Conservation (phyloP, 2,113 vertebrate species). For the Fregetta grallaria region DNA sequence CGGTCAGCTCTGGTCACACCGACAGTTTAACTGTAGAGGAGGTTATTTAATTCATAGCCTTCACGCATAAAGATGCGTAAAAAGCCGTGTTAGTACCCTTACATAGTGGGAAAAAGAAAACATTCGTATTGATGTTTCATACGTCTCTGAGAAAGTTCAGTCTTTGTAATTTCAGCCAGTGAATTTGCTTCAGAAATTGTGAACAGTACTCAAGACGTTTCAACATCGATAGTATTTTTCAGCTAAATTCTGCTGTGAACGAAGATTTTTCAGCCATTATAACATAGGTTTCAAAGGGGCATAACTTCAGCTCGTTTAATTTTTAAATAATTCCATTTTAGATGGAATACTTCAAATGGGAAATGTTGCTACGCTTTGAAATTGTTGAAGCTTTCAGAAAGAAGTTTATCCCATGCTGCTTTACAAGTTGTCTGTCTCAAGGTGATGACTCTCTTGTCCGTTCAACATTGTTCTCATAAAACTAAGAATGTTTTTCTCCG, state of each 20-base stretch:
- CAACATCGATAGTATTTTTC: not conserved
- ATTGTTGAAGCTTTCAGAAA: not conserved
- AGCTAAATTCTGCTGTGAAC: not conserved
- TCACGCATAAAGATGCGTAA: not conserved
- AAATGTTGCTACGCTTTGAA: not conserved
- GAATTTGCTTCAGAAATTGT: not conserved
- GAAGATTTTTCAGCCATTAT: not conserved
- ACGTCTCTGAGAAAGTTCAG: not conserved
- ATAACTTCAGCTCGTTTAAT: not conserved
- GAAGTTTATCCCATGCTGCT: not conserved
- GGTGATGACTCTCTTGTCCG: not conserved
- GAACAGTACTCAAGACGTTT: not conserved
- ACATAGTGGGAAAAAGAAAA: not conserved
- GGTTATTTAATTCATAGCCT: not conserved
- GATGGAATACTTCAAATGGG: not conserved
- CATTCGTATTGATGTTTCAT: not conserved
- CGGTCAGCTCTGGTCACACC: accelerated
- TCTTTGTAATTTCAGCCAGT: not conserved
- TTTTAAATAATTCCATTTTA: not conserved
- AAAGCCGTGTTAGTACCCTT: not conserved
- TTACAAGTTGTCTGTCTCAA: not conserved
- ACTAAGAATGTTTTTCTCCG: not conserved
- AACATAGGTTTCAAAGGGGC: not conserved
- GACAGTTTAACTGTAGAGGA: not conserved
- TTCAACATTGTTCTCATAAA: not conserved